Conservation (phyloP, 2,113 vertebrate species). For the Proteles cristata region DNA sequence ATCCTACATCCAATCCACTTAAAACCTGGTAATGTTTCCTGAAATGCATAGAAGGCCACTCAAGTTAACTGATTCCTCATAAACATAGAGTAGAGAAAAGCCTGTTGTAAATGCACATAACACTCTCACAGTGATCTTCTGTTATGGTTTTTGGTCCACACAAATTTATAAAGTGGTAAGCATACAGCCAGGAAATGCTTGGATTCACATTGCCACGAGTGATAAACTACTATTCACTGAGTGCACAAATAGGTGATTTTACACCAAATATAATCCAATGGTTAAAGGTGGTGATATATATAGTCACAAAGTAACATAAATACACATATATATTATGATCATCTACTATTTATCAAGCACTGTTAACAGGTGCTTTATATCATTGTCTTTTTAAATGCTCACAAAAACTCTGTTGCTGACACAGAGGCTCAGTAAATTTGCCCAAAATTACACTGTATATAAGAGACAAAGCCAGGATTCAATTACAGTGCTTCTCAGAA, state of each 20-base stretch:
- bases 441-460: not conserved
- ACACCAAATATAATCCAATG: constrained; percentile 45
- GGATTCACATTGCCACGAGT: not conserved
- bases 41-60: constrained; percentile 67
- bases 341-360: not conserved
- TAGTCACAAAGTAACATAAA: not conserved
- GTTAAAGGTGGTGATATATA: constrained; percentile 7
- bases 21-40: constrained; percentile 98
- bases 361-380: not conserved
- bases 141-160: not conserved
- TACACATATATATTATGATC: not conserved
- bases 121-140: not conserved
- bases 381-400: constrained; percentile 23
- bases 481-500: constrained; percentile 6
- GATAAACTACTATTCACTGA: not conserved
- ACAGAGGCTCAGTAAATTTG: not conserved
- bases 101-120: constrained; percentile 12
- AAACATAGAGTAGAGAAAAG: constrained; percentile 31
- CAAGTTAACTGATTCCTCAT: not conserved
- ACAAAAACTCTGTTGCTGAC: constrained; percentile 20
- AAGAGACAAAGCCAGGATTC: not conserved
- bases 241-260: not conserved
- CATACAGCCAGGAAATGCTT: not conserved
- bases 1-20: constrained; percentile 98
- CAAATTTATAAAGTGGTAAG: not conserved